Evolutionary conservation across 1,140 invertebrate genomes (phyloP).

Genomic region (Nebria ingens): DNA sequence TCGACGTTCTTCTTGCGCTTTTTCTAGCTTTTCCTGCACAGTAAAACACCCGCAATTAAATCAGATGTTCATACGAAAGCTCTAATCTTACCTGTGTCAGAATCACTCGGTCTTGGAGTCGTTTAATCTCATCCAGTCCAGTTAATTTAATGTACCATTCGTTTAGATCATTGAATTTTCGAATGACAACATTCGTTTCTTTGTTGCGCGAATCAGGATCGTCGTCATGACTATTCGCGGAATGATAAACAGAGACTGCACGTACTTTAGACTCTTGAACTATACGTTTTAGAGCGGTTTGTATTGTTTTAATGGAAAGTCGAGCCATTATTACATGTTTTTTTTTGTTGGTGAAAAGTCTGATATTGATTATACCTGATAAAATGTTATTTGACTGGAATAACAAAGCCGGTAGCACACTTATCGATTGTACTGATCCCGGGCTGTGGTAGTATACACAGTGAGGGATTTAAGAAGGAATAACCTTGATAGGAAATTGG

Average conservation of each 20-base stretch:
- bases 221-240: too few species aligned
- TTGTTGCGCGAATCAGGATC: neutral
- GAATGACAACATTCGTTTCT: neutral
- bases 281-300: neutral
- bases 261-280: neutral
- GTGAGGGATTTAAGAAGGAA: too few species aligned
- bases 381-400: too few species aligned
- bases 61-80: neutral
- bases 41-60: too few species aligned
- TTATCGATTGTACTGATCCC: too few species aligned
- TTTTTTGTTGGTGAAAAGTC: slow-evolving; percentile 42
- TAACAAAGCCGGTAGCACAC: too few species aligned
- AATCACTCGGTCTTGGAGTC: slow-evolving; percentile 36
- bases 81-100: slow-evolving; percentile 32
- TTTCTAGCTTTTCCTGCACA: slow-evolving; percentile 26
- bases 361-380: slow-evolving; percentile 49
- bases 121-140: slow-evolving; percentile 37
- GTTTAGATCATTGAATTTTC: slow-evolving; percentile 32
- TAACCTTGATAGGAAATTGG: too few species aligned
- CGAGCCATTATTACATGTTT: neutral
- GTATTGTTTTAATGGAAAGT: neutral
- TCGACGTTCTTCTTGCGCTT: slow-evolving; percentile 28
- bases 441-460: too few species aligned
- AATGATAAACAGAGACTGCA: neutral
- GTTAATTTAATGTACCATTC: slow-evolving; percentile 37